phyloP scores from a whole-genome alignment of 1,140 invertebrate species.

The Heliconius nattereri region DNA sequence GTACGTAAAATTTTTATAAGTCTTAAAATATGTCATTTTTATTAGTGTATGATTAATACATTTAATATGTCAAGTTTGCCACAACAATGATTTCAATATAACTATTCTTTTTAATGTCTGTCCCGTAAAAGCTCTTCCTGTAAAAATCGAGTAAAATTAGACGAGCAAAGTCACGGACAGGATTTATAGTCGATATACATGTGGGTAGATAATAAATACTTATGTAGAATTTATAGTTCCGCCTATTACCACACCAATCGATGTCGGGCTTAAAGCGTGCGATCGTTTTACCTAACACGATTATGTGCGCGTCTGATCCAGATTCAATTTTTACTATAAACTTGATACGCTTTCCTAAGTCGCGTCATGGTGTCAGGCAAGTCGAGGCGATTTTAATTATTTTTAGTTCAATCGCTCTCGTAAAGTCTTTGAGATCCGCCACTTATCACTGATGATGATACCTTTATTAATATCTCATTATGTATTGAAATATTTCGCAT shows the following conservation, averaged over 20 bases:
- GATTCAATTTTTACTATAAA: constrained; percentile 1
- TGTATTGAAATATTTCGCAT: too few relatives aligned
- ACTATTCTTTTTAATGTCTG: too few relatives aligned
- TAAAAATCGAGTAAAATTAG: too few relatives aligned
- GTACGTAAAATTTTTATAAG: too few relatives aligned
- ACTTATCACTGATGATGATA: too few relatives aligned
- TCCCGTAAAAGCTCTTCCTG: too few relatives aligned
- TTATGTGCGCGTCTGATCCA: neutral
- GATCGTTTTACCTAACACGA: constrained; percentile 3
- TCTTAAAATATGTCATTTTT: too few relatives aligned
- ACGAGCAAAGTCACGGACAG: neutral
- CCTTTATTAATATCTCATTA: too few relatives aligned
- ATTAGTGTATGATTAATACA: too few relatives aligned
- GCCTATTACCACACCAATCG: neutral
- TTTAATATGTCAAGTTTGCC: too few relatives aligned
- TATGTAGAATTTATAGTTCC: neutral
- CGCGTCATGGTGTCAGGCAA: neutral
- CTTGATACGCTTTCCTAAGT: neutral
- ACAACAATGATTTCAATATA: too few relatives aligned
- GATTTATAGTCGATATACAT: neutral
- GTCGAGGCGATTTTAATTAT: neutral
- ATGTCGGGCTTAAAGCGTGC: neutral
- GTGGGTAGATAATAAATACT: constrained; percentile 6
- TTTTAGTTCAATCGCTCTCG: neutral
- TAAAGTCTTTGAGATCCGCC: too few relatives aligned